These are phyloP conservation scores for Anguilla megastoma DNA, from an alignment of 2,797 vertebrate species.

Conservation along the genomic window DNA sequence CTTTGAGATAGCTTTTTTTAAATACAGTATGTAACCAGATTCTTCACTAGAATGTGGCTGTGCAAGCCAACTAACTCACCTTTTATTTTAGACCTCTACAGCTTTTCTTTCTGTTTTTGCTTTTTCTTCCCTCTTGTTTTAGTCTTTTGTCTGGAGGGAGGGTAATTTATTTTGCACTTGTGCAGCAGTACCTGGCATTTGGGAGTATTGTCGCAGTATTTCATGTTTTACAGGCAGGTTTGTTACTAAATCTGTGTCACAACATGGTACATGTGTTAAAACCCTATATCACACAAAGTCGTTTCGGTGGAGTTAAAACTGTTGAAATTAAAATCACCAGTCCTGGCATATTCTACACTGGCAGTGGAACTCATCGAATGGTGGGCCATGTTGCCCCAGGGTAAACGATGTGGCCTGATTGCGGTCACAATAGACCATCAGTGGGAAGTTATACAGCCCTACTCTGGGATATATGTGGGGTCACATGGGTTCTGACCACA, in stretches of 20 bases:
- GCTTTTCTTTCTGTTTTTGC: background rate
- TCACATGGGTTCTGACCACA: slow-evolving; percentile 4
- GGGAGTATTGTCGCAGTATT: background rate
- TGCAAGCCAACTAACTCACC: slow-evolving; percentile 24
- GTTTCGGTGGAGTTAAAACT: too few species aligned
- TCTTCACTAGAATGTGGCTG: slow-evolving; percentile 37
- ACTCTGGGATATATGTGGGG: background rate
- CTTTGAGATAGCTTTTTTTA: slow-evolving; percentile 56
- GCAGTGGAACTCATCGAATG: background rate
- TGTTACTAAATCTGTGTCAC: background rate
- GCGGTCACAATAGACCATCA: background rate
- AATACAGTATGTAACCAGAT: slow-evolving; percentile 61
- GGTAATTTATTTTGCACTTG: background rate
- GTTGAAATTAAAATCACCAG: too few species aligned
- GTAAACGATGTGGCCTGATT: background rate
- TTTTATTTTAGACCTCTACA: background rate
- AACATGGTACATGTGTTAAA: background rate
- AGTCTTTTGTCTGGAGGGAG: background rate
- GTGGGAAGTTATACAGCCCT: background rate
- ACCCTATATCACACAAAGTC: background rate
- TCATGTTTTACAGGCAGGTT: background rate
- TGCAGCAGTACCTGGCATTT: background rate
- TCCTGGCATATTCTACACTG: background rate
- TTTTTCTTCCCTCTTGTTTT: background rate
- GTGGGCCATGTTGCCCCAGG: background rate